Percentiles rank a stretch among this genome's conserved stretches.
Evolutionary conservation across 1,140 invertebrate genomes (phyloP).

Genomic region (Bombus superbus): DNA sequence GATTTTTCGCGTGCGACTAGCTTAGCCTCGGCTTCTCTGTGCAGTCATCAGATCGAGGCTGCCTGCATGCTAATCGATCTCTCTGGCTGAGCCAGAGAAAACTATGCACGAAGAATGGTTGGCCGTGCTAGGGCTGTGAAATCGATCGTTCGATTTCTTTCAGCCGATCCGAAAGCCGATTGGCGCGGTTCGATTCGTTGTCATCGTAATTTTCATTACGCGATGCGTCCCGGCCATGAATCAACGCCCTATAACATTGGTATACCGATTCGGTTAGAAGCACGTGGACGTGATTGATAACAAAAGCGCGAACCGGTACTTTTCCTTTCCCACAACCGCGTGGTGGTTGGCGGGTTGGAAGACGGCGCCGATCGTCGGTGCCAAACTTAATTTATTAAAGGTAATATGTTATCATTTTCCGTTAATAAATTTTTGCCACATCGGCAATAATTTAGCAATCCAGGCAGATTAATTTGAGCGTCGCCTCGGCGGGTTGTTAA

Average conservation of each 20-base stretch:
- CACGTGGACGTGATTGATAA: slow-evolving; percentile 54
- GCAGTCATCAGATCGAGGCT: slow-evolving; percentile 71
- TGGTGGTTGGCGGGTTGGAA: not conserved
- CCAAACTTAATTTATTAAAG: slow-evolving; percentile 49
- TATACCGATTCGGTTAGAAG: slow-evolving; percentile 36
- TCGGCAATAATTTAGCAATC: slow-evolving; percentile 51
- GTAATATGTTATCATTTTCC: slow-evolving; percentile 45
- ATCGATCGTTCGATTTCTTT: slow-evolving; percentile 47
- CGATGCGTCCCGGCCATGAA: slow-evolving; percentile 7
- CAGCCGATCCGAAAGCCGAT: slow-evolving; percentile 12
- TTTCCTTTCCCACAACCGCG: slow-evolving; percentile 1
- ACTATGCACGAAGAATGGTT: slow-evolving; percentile 62
- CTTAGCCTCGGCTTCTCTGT: slow-evolving; percentile 47
- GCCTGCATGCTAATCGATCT: slow-evolving; percentile 70
- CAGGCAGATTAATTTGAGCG: slow-evolving; percentile 58
- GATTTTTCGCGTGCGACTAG: slow-evolving; percentile 64
- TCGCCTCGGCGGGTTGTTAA: slow-evolving; percentile 26
- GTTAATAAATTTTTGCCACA: slow-evolving; percentile 47
- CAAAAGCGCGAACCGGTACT: slow-evolving; percentile 32
- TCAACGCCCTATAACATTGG: slow-evolving; percentile 4
- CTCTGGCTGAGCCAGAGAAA: slow-evolving; percentile 16
- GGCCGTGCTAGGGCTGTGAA: slow-evolving; percentile 50
- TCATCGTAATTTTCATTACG: slow-evolving; percentile 56
- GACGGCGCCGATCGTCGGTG: not conserved
- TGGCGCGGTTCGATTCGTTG: not conserved